Evolutionary conservation across 2,797 vertebrate species (phyloP).

Genomic region (Hydrocynus forskahlii): DNA sequence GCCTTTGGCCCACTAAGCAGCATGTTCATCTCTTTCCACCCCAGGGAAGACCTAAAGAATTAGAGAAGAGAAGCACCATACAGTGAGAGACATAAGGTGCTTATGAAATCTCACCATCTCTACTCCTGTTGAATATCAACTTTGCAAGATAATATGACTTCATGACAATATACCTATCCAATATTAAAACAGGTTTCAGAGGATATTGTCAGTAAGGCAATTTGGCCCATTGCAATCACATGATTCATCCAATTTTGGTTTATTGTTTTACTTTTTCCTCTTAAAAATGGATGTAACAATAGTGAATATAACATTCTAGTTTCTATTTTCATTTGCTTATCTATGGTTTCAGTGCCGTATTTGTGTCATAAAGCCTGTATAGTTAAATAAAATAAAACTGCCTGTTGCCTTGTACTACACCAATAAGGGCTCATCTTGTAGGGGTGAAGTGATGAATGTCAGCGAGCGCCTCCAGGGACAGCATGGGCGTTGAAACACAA

Average conservation of each 20-base stretch:
- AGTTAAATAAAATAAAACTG: slow-evolving; percentile 20
- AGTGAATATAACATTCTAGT: not conserved
- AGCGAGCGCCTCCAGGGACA: slow-evolving; percentile 31
- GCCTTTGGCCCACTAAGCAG: slow-evolving; percentile 73
- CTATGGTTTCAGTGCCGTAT: not conserved
- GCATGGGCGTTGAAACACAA: slow-evolving; percentile 11
- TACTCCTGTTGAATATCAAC: slow-evolving; percentile 30
- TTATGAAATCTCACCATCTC: not conserved
- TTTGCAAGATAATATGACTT: not conserved
- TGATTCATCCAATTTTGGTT: not conserved
- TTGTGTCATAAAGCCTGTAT: slow-evolving; percentile 26
- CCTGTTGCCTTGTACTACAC: slow-evolving; percentile 22
- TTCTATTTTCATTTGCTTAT: not conserved
- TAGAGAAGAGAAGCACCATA: slow-evolving; percentile 55
- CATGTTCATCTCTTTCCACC: slow-evolving; percentile 68
- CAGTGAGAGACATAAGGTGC: slow-evolving; percentile 11
- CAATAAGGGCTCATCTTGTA: slow-evolving; percentile 39
- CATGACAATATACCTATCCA: not conserved
- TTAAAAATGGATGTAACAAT: not conserved
- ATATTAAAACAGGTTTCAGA: slow-evolving; percentile 1
- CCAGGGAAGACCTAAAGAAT: slow-evolving; percentile 73
- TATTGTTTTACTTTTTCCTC: not conserved
- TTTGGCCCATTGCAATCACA: not conserved
- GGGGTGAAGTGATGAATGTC: slow-evolving; percentile 43
- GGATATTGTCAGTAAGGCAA: not conserved